Evolutionary conservation across 2,888 invertebrate genomes (phyloP), one percentile per base, ranked within the genome.

Genomic region (Drosophila pseudotalamancana): DNA sequence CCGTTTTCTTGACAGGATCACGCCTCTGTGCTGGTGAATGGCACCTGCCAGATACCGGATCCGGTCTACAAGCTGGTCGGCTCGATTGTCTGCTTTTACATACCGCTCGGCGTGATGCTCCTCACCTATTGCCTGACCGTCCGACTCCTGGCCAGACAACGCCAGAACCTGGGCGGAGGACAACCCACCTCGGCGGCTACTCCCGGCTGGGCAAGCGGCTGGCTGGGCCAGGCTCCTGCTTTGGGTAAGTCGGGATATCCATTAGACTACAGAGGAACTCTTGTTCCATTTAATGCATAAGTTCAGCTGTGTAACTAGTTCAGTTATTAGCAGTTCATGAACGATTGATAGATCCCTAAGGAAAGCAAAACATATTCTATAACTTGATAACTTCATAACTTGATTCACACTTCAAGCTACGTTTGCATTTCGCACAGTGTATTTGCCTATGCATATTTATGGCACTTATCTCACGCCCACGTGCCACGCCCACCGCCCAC

Each of bases 51-150:
- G 91, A 96, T 97, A 82, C 97, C 97, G 1, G 97, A 97, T 90
- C 96, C 97, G 0, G 93, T 96, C 6, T 97, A 96, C 93, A 97
- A 97, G 91, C 94, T 97, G 60, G 97, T 97, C 81, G 99, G 98
- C 31, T 98, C 98, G 54, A 96, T 98, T 85, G 95, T 98, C 82
- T 97, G 98, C 79, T 99, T 99, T 92, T 98, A 98, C 93, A 97
- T 99, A 70, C 99, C 99, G 0, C 93, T 99, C 72, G 94, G 95
- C 37, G 98, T 99, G 76, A 99, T 99, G 98, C 93, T 98, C 88
- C 93, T 97, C 63, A 98, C 98, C n/a, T 99, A 98, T 89, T 96
- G 97, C 4, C 93, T 98, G 78, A 99, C 99, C 0, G 97, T 98
- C 14, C 94, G 96, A 59, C 93, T 98, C 23, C 92, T 99, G 87